A percentile compares a stretch with the other conserved stretches of the same genome.
These are phyloP conservation scores for Phocoena phocoena DNA, from an alignment of 2,113 vertebrate genomes.

Conservation along the genomic window DNA sequence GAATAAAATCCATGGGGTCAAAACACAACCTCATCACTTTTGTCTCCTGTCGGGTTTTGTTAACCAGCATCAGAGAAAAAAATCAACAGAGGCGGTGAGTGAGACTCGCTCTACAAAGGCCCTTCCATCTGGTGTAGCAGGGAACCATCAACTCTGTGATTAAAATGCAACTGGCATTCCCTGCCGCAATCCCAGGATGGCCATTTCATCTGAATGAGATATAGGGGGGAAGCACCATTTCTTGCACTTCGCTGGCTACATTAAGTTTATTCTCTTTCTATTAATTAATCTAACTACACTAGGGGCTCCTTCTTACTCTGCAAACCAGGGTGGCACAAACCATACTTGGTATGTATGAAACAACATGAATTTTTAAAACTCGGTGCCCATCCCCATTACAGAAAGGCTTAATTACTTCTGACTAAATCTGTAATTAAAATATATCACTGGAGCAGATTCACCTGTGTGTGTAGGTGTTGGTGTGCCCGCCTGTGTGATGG, in stretches of 20 bases:
- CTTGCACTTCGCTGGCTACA: constrained; percentile 87
- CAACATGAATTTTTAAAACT: constrained; percentile 84
- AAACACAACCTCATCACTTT: constrained; percentile 84
- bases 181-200: constrained; percentile 93
- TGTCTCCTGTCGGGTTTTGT: constrained; percentile 84
- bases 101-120: constrained; percentile 92
- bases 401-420: constrained; percentile 94
- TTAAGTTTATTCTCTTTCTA: constrained; percentile 89
- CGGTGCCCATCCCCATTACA: constrained; percentile 84
- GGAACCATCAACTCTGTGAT: constrained; percentile 97
- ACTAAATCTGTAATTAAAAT: constrained; percentile 98
- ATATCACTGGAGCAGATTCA: constrained; percentile 90
- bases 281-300: constrained; percentile 88
- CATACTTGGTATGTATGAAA: constrained; percentile 80
- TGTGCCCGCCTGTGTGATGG: constrained; percentile 84
- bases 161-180: constrained; percentile 99
- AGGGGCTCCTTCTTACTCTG: constrained; percentile 84
- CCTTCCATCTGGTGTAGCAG: constrained; percentile 96
- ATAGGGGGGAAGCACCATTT: constrained; percentile 82
- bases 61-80: constrained; percentile 84
- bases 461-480: constrained; percentile 86
- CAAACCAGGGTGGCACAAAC: constrained; percentile 82
- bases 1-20: constrained; percentile 82
- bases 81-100: constrained; percentile 89
- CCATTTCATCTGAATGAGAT: constrained; percentile 96